Evolutionary conservation across 2,113 vertebrate species (phyloP).

Genomic region (Aspidoscelis tigris): DNA sequence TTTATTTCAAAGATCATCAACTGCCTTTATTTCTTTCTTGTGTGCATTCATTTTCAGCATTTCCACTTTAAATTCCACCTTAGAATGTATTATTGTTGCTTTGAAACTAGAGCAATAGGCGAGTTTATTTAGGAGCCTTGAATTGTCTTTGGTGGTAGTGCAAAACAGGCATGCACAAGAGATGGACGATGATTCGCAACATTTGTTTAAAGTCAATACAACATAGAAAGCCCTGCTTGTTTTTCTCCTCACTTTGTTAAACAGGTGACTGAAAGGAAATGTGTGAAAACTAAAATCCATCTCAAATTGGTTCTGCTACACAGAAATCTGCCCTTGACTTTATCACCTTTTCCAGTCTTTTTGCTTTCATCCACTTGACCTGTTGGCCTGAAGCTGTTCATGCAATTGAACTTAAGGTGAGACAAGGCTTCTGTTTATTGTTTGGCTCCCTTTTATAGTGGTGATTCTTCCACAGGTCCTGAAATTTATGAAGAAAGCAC

Average conservation of each 20-base stretch:
- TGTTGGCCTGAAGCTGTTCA: conserved; percentile 5
- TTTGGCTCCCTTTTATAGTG: conserved; percentile 12
- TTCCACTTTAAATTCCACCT: too few relatives aligned
- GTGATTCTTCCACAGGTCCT: conserved; percentile 10
- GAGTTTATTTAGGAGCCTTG: too few relatives aligned
- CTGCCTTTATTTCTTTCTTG: too few relatives aligned
- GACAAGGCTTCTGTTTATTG: not conserved
- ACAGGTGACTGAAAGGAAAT: not conserved
- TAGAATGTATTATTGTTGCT: too few relatives aligned
- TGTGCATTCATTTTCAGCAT: too few relatives aligned
- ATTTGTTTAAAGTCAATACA: not conserved
- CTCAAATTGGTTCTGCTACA: not conserved
- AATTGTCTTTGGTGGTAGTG: too few relatives aligned
- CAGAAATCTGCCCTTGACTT: conserved; percentile 2
- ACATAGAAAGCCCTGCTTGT: not conserved
- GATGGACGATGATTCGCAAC: too few relatives aligned
- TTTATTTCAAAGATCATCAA: too few relatives aligned
- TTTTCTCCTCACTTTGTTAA: not conserved
- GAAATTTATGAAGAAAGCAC: conserved; percentile 25
- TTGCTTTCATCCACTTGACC: conserved; percentile 24
- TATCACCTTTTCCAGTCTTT: conserved; percentile 7
- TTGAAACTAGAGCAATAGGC: too few relatives aligned
- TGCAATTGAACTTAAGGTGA: conserved; percentile 24
- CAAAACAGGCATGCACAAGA: too few relatives aligned
- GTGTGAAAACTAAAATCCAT: conserved; percentile 2